Conservation (phyloP, 2,888 invertebrate genomes). For the Mechanitis mazaeus region DNA sequence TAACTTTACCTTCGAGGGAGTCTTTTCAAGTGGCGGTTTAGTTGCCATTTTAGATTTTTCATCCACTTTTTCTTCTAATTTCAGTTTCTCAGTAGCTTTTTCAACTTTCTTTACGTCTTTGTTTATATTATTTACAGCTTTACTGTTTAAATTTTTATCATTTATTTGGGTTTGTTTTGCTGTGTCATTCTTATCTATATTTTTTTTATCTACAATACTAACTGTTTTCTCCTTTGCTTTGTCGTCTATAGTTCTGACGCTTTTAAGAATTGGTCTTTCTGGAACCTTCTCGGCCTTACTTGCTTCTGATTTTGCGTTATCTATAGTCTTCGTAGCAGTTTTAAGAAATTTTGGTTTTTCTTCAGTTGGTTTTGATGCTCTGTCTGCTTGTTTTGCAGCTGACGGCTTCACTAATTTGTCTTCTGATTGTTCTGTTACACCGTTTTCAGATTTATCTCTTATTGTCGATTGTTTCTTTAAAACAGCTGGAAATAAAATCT, state of each 20-base stretch:
- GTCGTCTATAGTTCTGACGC: conserved; percentile 64
- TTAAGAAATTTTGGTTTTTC: conserved; percentile 61
- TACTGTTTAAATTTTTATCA: conserved; percentile 35
- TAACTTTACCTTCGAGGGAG: conserved; percentile 57
- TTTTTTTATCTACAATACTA: conserved; percentile 60
- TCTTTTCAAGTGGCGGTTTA: conserved; percentile 64
- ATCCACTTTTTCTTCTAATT: conserved; percentile 42
- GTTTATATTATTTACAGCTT: conserved; percentile 35
- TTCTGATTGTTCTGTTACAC: conserved; percentile 52
- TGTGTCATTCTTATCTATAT: conserved; percentile 40
- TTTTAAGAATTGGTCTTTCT: conserved; percentile 56
- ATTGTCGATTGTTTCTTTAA: conserved; percentile 69
- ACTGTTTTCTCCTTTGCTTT: conserved; percentile 66
- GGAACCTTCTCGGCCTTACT: conserved; percentile 44
- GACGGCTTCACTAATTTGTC: conserved; percentile 66
- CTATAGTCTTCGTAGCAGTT: conserved; percentile 42
- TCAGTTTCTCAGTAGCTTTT: conserved; percentile 29
- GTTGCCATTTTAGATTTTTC: conserved; percentile 64
- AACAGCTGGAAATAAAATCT: conserved; percentile 44
- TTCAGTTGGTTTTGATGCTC: conserved; percentile 47
- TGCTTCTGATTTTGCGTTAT: conserved; percentile 45
- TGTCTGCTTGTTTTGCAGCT: conserved; percentile 58
- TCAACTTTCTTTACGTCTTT: conserved; percentile 39
- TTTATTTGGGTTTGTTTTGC: conserved; percentile 29
- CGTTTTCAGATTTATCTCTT: conserved; percentile 63